Base-by-base conservation (phyloP, 1,140 invertebrate genomes). In the Spodoptera frugiperda region DNA sequence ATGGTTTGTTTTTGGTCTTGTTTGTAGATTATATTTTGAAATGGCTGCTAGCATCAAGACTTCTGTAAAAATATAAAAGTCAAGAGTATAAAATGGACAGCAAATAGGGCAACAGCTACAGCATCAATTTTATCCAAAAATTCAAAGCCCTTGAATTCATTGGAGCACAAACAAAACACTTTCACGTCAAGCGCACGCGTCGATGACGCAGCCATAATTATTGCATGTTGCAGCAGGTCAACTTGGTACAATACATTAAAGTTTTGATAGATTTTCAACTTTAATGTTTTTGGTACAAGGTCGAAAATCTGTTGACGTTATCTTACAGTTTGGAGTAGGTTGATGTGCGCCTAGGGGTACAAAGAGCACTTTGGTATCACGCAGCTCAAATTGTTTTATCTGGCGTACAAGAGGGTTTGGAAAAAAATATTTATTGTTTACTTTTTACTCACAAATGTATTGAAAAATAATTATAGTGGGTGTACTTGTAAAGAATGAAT, bases 381-480 rank as follows among this genome's bases (percentile, higher is more conserved):
- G 25, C 54, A 19, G 19, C 19, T 59, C 14, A 59, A 73, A 73
- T 73, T 73, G 70, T 73, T 73, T 48, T 73, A 73, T 59, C 54
- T 46, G 9, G 1, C 25, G 44, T 12, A 21, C 33, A 33, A 57
- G 46, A 67, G 61, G 44, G 63, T 25, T 49, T 12, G 11, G 10
- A n/a, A 5, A n/a, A 63, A 9, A n/a, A 9, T 11, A 11, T 39
- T 44, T 17, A 8, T 39, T 61, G 33, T n/a, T n/a, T 59, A n/a
- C n/a, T 59, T 10, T 30, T 21, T 55, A 25, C n/a, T 14, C 19
- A 54, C 33, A 39, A 6, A 39, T 39, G 33, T 39, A 39, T 39
- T 39, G 6, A 39, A 39, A 39, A 39, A 39, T 39, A 39, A 39
- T 39, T 39, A 6, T 39, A 39, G 33, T 39, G 33, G 33, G 6